Conservation (phyloP, 2,888 invertebrate genomes). For the Hylaea fasciaria region DNA sequence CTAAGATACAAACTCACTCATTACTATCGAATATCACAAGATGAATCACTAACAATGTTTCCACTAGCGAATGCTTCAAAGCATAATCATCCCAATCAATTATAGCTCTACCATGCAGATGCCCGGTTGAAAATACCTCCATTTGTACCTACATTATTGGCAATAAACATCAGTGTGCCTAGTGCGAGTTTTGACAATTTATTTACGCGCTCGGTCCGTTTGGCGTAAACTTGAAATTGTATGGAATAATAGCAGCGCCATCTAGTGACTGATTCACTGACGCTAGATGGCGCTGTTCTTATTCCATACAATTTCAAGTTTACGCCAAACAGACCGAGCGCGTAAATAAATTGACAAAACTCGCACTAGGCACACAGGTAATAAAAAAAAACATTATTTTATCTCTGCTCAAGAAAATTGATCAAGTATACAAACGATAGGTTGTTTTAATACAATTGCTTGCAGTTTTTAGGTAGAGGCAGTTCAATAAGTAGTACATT, state of each 20-base stretch:
- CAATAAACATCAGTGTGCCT: constrained; percentile 26
- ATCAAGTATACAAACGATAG: constrained; percentile 15
- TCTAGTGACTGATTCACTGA: too few relatives aligned
- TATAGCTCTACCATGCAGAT: constrained; percentile 22
- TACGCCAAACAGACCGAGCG: too few relatives aligned
- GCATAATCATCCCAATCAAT: constrained; percentile 14
- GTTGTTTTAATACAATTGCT: constrained; percentile 9
- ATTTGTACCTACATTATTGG: constrained; percentile 22
- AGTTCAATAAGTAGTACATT: background rate
- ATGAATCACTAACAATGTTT: background rate
- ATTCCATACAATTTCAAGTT: too few relatives aligned
- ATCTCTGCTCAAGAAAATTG: constrained; percentile 10
- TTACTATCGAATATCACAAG: background rate
- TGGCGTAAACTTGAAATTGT: too few relatives aligned
- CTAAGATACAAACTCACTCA: background rate
- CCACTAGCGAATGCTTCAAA: constrained; percentile 4
- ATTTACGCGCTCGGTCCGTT: too few relatives aligned
- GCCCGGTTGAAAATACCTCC: constrained; percentile 21
- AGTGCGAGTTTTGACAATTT: too few relatives aligned
- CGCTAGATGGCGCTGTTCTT: too few relatives aligned
- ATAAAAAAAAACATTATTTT: constrained; percentile 22
- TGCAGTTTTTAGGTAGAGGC: background rate
- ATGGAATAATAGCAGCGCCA: too few relatives aligned
- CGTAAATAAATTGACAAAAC: too few relatives aligned
- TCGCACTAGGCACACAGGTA: too few relatives aligned